Conservation (phyloP, 2,113 vertebrate species). For the Chaetops frenatus region DNA sequence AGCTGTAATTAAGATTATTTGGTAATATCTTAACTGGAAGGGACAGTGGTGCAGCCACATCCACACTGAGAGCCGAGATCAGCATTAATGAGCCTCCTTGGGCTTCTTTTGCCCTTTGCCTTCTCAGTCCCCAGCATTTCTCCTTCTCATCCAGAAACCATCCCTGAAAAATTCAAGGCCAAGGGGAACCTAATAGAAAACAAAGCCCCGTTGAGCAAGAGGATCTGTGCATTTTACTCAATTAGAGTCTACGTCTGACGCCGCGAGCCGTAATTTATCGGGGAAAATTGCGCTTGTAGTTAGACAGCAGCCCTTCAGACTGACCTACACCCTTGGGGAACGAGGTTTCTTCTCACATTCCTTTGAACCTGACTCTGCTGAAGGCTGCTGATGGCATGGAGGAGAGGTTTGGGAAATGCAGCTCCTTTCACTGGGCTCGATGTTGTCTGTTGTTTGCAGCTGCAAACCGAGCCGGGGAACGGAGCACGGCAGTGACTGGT, state of each 20-base stretch:
- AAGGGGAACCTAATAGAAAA: not conserved
- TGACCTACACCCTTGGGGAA: not conserved
- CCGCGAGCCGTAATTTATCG: not conserved
- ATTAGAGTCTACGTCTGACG: not conserved
- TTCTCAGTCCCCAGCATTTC: not conserved
- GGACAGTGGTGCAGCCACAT: rapidly evolving
- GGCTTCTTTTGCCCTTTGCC: not conserved
- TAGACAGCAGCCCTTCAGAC: not conserved
- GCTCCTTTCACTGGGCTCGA: not conserved
- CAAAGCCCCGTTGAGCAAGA: not conserved
- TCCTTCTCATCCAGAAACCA: not conserved
- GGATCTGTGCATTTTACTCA: not conserved
- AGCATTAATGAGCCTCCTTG: not conserved
- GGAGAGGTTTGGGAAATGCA: not conserved
- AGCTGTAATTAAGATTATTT: not conserved
- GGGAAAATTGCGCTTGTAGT: not conserved
- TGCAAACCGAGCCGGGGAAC: not conserved
- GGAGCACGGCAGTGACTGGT: not conserved
- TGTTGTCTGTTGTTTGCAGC: not conserved
- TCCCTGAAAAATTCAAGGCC: not conserved
- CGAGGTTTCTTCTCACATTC: not conserved
- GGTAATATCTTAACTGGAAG: not conserved
- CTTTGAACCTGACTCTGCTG: not conserved
- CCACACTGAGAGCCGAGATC: not conserved
- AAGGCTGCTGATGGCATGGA: not conserved